Evolutionary conservation across 2,113 vertebrate genomes (phyloP), one percentile per base, ranked within the genome.

Genomic region (Sterrhoptilus dennistouni): DNA sequence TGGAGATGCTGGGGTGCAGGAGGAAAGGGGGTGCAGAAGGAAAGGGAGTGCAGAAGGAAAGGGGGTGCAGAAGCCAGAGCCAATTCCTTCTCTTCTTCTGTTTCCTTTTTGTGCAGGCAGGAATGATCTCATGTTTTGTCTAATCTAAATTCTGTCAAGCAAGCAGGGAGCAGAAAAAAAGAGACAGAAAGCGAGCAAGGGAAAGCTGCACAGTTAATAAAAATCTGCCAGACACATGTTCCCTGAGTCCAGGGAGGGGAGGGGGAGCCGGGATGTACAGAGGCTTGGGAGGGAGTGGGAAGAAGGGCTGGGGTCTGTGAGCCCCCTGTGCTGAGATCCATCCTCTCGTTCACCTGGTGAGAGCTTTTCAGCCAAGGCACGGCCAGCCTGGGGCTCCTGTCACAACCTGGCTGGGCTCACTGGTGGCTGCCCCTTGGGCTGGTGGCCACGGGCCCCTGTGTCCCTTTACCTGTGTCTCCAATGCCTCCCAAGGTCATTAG

Each of bases 91-190:
- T 78, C 60, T 65, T 79, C 74, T 89, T 76, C 63, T 63, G 42
- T 66, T 94, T 88, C 85, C 33, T 79, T 92, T 89, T 87, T 96
- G 84, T 93, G 60, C 91, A 93, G 93, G 94, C 94, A 97, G 97
- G 90, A 98, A 97, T 98, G 98, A 98, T 95, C 97, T 98, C 98
- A 98, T 98, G 97, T 98, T 98, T 97, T 97, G 98, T 98, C 98
- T 98, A 97, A 98, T 98, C 96, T 98, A 97, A 98, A 98, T 98
- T 98, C 97, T 98, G 97, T 98, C 97, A 98, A 98, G 98, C 98
- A 98, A 98, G 97, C 96, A 75, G 89, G 79, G 81, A 91, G 93
- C 81, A 88, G 76, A 57, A 80, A 90, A 90, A 94, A 84, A 95
- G 78, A 90, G 83, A 93, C 1, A 3, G 89, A 90, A 90, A 90